Evolutionary conservation across 2,113 vertebrate genomes (phyloP).

Genomic region (Apistogramma diplotaenia): DNA sequence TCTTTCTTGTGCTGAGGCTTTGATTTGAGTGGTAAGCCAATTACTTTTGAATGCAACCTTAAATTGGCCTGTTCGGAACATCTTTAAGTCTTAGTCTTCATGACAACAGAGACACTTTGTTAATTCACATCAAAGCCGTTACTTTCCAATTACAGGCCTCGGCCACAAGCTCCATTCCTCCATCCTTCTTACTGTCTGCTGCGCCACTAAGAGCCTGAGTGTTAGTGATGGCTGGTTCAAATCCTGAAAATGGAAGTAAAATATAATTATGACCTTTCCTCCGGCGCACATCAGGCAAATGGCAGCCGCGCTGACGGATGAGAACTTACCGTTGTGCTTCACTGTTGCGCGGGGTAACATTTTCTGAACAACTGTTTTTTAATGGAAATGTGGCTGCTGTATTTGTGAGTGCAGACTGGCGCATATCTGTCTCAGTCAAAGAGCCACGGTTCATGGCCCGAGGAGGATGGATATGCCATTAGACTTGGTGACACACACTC

Average conservation of each 20-base stretch:
- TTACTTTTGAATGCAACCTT: constrained; percentile 39
- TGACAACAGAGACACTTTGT: constrained; percentile 39
- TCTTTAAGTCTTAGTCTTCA: constrained; percentile 27
- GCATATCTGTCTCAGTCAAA: constrained; percentile 48
- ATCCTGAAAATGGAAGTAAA: constrained; percentile 23
- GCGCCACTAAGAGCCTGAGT: neutral
- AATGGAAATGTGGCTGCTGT: constrained; percentile 9
- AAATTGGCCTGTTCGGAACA: constrained; percentile 48
- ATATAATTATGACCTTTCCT: constrained; percentile 47
- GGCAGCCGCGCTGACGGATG: constrained; percentile 42
- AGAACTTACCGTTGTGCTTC: neutral
- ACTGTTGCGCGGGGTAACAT: neutral
- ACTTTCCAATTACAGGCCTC: constrained; percentile 55
- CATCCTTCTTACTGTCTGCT: constrained; percentile 11
- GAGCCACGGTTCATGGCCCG: constrained; percentile 53
- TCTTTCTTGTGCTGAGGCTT: constrained; percentile 22
- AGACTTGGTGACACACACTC: constrained; percentile 72
- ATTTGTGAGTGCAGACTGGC: constrained; percentile 23
- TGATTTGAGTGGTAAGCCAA: constrained; percentile 38
- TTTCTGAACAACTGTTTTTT: neutral
- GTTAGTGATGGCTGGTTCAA: neutral
- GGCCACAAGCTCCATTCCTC: neutral
- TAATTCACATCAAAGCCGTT: constrained; percentile 63
- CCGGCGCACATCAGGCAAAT: constrained; percentile 20
- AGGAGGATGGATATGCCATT: constrained; percentile 72